Evolutionary conservation across 1,140 invertebrate genomes (phyloP), one percentile per base, ranked within the genome.

Genomic region (Rhizoglyphus robini): DNA sequence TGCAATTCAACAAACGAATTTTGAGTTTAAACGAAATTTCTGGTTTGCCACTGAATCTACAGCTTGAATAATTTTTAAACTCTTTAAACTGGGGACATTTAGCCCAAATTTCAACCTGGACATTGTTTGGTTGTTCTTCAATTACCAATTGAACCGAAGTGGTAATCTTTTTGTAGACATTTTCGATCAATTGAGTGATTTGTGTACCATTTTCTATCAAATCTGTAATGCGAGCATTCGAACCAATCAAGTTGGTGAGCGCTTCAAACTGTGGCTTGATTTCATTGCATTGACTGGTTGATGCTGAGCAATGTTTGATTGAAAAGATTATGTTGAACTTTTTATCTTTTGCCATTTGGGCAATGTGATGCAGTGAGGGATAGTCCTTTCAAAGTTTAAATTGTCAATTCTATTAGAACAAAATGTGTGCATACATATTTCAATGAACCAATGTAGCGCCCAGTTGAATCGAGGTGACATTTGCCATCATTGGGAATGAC

Each of bases 261-360:
- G 75, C 73, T 38, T 74, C 70, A 77, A 98, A 99, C 31, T 94
- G 82, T 18, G 78, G 77, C 67, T 86, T 81, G 73, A 95, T 87
- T 60, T 86, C 84, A 41, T 83, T 77, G 0, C 90, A 94, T 25
- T n/a, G n/a, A n/a, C n/a, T n/a, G n/a, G n/a, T n/a, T n/a, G n/a
- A n/a, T n/a, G n/a, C n/a, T n/a, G n/a, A n/a, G n/a, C n/a, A n/a
- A n/a, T n/a, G n/a, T n/a, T n/a, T n/a, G n/a, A 98, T 93, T 20
- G 95, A 94, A 81, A 98, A 99, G 69, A 99, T 96, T 49, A 99
- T 82, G 74, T 96, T 96, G 67, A 98, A 90, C 27, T 90, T 86
- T 72, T 95, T 89, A 72, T 96, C 84, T 71, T 89, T 90, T 25
- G 95, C 88, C 78, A 90, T 90, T 85, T 87, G 72, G 46, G 79